These are phyloP conservation scores for Martes martes DNA, from an alignment of 2,113 vertebrate species.

Conservation along the genomic window DNA sequence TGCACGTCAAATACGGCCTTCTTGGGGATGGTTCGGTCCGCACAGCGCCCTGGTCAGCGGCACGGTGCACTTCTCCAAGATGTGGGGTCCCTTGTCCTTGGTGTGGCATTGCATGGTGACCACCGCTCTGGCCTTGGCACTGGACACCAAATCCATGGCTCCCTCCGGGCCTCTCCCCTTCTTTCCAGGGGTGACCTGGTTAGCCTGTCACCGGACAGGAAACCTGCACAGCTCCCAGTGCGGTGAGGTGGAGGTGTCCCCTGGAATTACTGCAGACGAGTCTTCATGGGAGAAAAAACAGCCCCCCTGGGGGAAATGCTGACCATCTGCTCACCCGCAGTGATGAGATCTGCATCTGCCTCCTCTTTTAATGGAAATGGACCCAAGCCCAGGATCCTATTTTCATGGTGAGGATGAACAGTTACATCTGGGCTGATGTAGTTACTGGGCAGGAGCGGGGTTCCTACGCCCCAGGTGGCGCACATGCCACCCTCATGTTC, in stretches of 20 bases:
- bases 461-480: background rate
- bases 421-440: background rate
- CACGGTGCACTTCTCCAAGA: background rate
- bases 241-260: slow-evolving; percentile 37
- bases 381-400: slow-evolving; percentile 34
- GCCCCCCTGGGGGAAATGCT: background rate
- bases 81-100: background rate
- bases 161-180: slow-evolving; percentile 42
- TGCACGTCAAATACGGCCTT: slow-evolving; percentile 93
- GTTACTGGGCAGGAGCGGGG: slow-evolving; percentile 42
- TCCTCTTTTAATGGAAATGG: background rate
- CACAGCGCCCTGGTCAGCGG: background rate
- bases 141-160: slow-evolving; percentile 24
- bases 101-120: slow-evolving; percentile 23
- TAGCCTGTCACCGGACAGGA: slow-evolving; percentile 37
- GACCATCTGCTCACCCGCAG: background rate
- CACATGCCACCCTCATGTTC: slow-evolving; percentile 37
- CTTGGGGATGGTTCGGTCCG: background rate
- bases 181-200: slow-evolving; percentile 25
- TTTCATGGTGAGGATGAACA: slow-evolving; percentile 13
- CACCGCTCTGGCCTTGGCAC: background rate
- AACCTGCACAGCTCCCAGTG: slow-evolving; percentile 48
- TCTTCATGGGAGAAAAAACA: background rate
- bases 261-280: slow-evolving; percentile 23
- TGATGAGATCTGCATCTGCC: slow-evolving; percentile 17